These are phyloP conservation scores for Elephas maximus DNA, from an alignment of 2,113 vertebrate species.

Conservation along the genomic window DNA sequence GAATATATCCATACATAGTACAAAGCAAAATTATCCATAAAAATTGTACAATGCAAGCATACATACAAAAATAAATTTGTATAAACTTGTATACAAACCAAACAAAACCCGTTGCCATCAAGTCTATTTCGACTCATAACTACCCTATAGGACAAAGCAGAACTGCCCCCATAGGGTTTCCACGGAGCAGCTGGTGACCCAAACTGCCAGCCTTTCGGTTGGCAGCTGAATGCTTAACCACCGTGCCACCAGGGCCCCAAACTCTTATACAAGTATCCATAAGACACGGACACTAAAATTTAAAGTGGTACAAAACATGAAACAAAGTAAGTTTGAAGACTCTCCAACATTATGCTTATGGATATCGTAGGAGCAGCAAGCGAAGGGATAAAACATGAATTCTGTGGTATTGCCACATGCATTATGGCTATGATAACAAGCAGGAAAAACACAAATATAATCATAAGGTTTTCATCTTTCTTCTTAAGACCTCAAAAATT, in stretches of 20 bases:
- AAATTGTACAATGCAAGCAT: slow-evolving; percentile 6
- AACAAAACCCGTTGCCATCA: too few relatives aligned
- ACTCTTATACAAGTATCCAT: background rate
- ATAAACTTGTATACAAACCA: background rate
- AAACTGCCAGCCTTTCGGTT: too few relatives aligned
- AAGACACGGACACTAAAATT: slow-evolving; percentile 10
- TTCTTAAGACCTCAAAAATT: slow-evolving; percentile 15
- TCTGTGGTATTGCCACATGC: background rate
- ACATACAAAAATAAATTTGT: slow-evolving; percentile 11
- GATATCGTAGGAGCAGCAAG: background rate
- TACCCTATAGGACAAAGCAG: too few relatives aligned
- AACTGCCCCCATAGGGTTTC: too few relatives aligned
- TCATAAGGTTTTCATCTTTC: slow-evolving; percentile 19
- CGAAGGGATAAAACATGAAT: background rate
- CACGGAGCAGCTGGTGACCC: too few relatives aligned
- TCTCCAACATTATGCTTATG: background rate
- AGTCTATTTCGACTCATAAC: too few relatives aligned
- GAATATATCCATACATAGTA: slow-evolving; percentile 1
- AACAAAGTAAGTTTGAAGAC: slow-evolving; percentile 27
- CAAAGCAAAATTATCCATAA: slow-evolving; percentile 41
- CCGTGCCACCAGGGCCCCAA: too few relatives aligned
- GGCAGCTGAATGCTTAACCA: too few relatives aligned
- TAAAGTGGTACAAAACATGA: slow-evolving; percentile 25
- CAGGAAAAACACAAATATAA: background rate
- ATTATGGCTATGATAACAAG: background rate